Conservation (phyloP, 2,113 vertebrate species). For the Sapayoa aenigma region DNA sequence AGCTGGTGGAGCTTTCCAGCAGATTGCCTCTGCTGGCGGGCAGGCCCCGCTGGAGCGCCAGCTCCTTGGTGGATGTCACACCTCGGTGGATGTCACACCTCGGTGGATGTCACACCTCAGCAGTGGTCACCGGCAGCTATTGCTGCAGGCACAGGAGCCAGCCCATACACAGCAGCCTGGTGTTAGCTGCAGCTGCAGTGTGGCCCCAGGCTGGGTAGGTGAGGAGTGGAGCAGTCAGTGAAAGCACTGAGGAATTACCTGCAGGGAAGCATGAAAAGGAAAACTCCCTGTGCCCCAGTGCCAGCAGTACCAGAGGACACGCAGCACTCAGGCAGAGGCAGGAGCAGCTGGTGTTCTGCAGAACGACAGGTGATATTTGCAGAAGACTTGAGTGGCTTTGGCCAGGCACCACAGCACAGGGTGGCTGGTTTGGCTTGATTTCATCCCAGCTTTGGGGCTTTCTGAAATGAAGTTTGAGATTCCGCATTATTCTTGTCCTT, state of each 20-base stretch:
- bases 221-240: background rate
- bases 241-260: background rate
- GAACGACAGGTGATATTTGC: background rate
- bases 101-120: background rate
- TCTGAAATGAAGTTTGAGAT: constrained; percentile 30
- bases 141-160: background rate
- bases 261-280: background rate
- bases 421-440: background rate
- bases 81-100: background rate
- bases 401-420: background rate
- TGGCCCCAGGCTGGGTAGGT: background rate
- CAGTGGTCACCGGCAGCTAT: background rate
- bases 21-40: background rate
- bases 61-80: background rate
- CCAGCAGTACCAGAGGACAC: background rate
- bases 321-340: background rate
- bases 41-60: background rate
- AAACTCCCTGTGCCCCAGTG: background rate
- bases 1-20: background rate
- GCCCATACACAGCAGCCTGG: background rate
- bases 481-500: background rate
- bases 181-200: background rate
- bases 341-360: rapidly evolving
- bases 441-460: background rate
- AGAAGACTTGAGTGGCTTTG: background rate